phyloP scores from a whole-genome alignment of 1,140 invertebrate genomes.

The Lineus longissimus region DNA sequence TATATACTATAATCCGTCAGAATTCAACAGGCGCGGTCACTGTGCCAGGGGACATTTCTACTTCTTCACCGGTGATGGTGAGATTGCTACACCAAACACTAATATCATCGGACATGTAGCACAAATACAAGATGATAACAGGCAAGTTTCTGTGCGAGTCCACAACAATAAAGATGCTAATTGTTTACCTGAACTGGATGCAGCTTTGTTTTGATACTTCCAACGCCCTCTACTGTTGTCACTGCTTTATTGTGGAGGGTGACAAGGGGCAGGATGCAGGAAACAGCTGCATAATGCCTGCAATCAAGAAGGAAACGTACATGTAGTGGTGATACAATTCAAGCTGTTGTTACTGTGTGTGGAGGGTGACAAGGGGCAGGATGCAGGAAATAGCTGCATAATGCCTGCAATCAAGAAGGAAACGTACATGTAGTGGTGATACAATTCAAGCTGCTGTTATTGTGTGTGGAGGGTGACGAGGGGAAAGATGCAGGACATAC shows the following conservation, averaged over 20 bases:
- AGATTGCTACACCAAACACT: no score
- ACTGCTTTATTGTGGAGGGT: conserved; percentile 72
- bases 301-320: no score
- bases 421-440: no score
- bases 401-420: conserved; percentile 76
- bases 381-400: conserved; percentile 76
- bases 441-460: conserved; percentile 76
- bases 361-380: conserved; percentile 65
- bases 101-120: no score
- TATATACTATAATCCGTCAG: no score
- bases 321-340: no score
- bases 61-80: no score
- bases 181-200: conserved; percentile 43
- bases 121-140: no score
- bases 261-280: conserved; percentile 67
- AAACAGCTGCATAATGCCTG: conserved; percentile 82
- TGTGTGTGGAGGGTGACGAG: conserved; percentile 68
- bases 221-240: conserved; percentile 75
- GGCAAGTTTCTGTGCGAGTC: no score
- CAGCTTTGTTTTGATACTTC: conserved; percentile 59
- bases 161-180: no score
- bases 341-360: conserved; percentile 74
- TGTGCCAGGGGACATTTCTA: no score
- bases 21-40: no score
- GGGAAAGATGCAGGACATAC: conserved; percentile 65